Conservation (phyloP, 1,140 invertebrate genomes). For the Marisa cornuarietis region DNA sequence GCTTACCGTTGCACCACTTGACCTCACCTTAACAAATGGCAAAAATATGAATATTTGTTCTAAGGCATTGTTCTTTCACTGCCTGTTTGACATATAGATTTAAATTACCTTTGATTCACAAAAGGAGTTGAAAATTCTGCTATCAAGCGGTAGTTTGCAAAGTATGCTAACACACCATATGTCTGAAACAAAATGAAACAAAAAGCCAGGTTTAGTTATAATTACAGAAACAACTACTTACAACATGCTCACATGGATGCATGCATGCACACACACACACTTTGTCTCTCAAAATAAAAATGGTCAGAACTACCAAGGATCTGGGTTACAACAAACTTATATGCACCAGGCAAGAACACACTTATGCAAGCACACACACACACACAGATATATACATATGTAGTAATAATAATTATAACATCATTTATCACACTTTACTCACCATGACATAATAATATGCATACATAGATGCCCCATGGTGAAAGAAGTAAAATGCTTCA, state of each 20-base stretch:
- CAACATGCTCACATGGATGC: too few species aligned
- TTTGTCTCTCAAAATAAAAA: too few species aligned
- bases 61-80: not conserved
- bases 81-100: not conserved
- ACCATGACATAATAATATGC: constrained; percentile 60
- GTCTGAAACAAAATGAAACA: constrained; percentile 44
- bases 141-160: constrained; percentile 62
- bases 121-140: constrained; percentile 65
- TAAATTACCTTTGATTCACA: constrained; percentile 60
- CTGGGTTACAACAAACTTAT: too few species aligned
- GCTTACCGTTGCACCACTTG: too few species aligned
- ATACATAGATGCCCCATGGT: constrained; percentile 60
- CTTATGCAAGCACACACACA: not conserved
- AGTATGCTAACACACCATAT: constrained; percentile 58
- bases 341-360: not conserved
- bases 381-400: too few species aligned
- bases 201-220: not conserved
- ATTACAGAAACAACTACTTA: too few species aligned
- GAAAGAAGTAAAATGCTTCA: constrained; percentile 59
- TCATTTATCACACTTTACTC: constrained; percentile 25
- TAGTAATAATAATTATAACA: not conserved
- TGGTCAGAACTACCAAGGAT: too few species aligned
- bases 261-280: too few species aligned
- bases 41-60: too few species aligned
- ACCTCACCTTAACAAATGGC: too few species aligned